phyloP scores from a whole-genome alignment of 2,113 vertebrate genomes.

The Athene noctua region DNA sequence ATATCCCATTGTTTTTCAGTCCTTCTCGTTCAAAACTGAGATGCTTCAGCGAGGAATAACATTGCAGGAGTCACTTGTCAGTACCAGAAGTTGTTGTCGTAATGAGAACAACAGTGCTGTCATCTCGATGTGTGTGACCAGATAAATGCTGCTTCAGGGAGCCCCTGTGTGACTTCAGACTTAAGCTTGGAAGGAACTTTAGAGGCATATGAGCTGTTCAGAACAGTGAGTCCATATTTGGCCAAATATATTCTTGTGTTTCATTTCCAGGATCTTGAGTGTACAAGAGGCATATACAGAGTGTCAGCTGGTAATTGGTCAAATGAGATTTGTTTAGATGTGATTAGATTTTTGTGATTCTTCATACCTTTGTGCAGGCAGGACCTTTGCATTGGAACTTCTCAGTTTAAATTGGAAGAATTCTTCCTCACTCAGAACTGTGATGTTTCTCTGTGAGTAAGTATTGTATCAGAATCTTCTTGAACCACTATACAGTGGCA shows the following conservation, averaged over 20 bases:
- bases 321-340: background rate
- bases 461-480: background rate
- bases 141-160: constrained; percentile 5
- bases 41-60: background rate
- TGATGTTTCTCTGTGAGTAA: background rate
- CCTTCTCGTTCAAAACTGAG: background rate
- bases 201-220: background rate
- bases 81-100: constrained; percentile 19
- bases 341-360: background rate
- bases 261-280: constrained; percentile 7
- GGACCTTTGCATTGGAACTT: background rate
- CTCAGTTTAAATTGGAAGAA: background rate
- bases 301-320: background rate
- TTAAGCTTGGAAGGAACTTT: constrained; percentile 4
- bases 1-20: background rate
- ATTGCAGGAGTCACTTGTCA: constrained; percentile 25
- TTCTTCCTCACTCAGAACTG: background rate
- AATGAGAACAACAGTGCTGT: constrained; percentile 25
- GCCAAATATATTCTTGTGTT: background rate
- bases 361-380: background rate
- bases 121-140: constrained; percentile 15
- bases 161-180: background rate
- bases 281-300: background rate
- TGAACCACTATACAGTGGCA: background rate
- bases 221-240: background rate